These are phyloP conservation scores for Diadumene lineata DNA, from an alignment of 92 coral and sea anemone genomes.

Conservation along the genomic window DNA sequence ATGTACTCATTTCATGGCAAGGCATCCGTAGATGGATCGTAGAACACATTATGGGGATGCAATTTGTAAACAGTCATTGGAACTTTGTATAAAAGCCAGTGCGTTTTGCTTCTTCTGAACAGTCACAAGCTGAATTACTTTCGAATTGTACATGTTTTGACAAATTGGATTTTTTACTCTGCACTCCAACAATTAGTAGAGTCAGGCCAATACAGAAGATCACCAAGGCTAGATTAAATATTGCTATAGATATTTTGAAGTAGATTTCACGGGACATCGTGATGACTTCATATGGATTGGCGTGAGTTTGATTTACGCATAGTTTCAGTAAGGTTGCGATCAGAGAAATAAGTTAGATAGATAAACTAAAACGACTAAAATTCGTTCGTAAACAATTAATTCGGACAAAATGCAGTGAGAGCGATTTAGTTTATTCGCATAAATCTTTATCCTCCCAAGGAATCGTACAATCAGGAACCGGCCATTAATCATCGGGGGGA, in stretches of 20 bases:
- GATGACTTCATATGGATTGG: neutral
- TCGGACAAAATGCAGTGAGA: too few species aligned
- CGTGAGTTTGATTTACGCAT: neutral
- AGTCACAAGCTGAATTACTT: constrained; percentile 33
- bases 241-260: neutral
- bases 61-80: constrained; percentile 52
- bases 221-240: neutral
- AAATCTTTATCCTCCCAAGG: too few species aligned
- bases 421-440: too few species aligned
- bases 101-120: constrained; percentile 63
- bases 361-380: too few species aligned
- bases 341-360: neutral
- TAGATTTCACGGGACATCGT: neutral
- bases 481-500: too few species aligned
- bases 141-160: neutral
- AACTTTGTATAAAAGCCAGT: constrained; percentile 66
- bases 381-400: too few species aligned
- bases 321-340: neutral
- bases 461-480: too few species aligned
- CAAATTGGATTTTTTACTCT: neutral
- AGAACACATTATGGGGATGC: constrained; percentile 50
- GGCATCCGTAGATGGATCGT: constrained; percentile 50
- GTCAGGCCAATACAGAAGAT: neutral
- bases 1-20: neutral
- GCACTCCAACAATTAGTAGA: constrained; percentile 5